A percentile compares a stretch with the other conserved stretches of the same genome.
phyloP scores from a whole-genome alignment of 2,113 vertebrate genomes.

The Nettapus auritus region DNA sequence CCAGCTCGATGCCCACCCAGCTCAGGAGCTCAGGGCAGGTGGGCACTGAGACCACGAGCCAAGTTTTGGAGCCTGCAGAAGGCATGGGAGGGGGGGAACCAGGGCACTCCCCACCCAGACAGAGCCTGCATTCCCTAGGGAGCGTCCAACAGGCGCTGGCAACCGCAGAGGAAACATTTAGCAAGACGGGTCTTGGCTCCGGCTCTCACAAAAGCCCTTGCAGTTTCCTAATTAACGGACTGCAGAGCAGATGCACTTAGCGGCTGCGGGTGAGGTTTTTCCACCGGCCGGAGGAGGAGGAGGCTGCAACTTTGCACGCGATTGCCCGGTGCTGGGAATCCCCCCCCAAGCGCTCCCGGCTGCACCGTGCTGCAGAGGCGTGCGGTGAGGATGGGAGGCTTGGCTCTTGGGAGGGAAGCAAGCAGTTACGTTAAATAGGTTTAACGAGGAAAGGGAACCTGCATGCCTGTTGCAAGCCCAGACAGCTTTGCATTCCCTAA shows the following conservation, averaged over 20 bases:
- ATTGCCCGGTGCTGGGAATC: rapidly evolving
- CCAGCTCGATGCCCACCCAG: rapidly evolving
- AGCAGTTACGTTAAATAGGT: rapidly evolving
- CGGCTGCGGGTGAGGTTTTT: rapidly evolving
- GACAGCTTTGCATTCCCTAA: background rate
- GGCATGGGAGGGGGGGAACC: too few relatives aligned
- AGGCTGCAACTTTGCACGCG: background rate
- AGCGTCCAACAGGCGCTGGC: background rate
- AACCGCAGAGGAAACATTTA: background rate
- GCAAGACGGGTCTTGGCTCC: background rate
- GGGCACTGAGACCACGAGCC: rapidly evolving
- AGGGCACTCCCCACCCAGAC: background rate
- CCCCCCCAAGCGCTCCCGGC: background rate
- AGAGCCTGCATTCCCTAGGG: background rate
- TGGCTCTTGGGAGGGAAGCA: background rate
- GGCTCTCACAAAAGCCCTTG: background rate
- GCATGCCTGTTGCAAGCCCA: rapidly evolving
- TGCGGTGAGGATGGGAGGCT: background rate
- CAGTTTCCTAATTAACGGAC: background rate
- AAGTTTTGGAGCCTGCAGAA: background rate
- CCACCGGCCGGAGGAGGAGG: background rate
- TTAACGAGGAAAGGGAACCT: background rate
- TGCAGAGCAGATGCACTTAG: background rate
- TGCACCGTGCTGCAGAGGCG: background rate
- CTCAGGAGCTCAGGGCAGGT: rapidly evolving